phyloP scores from a whole-genome alignment of 2,888 invertebrate genomes.

The Cephonodes hylas region DNA sequence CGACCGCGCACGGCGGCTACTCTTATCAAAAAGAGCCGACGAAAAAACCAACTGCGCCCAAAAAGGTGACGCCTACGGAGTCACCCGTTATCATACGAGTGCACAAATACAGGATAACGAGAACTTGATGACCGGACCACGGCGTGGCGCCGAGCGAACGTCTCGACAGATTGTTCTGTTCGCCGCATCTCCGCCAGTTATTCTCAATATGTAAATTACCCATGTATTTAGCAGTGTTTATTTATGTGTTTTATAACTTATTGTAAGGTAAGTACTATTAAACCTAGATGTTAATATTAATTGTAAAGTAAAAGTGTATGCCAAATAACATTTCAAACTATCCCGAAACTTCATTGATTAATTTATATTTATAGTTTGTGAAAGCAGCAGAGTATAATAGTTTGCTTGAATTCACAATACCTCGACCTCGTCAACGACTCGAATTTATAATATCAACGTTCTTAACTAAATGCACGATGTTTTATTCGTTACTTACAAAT shows the following conservation, averaged over 20 bases:
- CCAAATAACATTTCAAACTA: no score
- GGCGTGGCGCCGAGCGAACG: not conserved
- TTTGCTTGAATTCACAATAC: not conserved
- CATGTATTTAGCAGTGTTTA: slow-evolving; percentile 17
- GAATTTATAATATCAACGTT: not conserved
- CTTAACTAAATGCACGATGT: not conserved
- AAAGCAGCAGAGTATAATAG: not conserved
- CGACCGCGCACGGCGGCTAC: slow-evolving; percentile 58
- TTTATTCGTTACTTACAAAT: not conserved
- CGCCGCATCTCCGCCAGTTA: not conserved
- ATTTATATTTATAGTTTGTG: no score
- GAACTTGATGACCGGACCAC: slow-evolving; percentile 26
- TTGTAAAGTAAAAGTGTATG: no score
- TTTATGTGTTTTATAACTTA: slow-evolving; percentile 6
- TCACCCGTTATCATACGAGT: slow-evolving; percentile 56
- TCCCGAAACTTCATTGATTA: no score
- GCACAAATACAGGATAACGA: slow-evolving; percentile 59
- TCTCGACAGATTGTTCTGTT: no score
- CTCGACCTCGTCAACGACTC: not conserved
- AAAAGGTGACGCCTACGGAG: slow-evolving; percentile 27
- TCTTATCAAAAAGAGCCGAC: slow-evolving; percentile 49
- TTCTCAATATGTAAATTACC: slow-evolving; percentile 15
- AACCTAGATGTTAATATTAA: not conserved
- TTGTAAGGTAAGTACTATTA: not conserved
- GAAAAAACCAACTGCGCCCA: slow-evolving; percentile 14